These are phyloP conservation scores for Apis florea DNA, from an alignment of 1,140 invertebrate species.

Conservation along the genomic window DNA sequence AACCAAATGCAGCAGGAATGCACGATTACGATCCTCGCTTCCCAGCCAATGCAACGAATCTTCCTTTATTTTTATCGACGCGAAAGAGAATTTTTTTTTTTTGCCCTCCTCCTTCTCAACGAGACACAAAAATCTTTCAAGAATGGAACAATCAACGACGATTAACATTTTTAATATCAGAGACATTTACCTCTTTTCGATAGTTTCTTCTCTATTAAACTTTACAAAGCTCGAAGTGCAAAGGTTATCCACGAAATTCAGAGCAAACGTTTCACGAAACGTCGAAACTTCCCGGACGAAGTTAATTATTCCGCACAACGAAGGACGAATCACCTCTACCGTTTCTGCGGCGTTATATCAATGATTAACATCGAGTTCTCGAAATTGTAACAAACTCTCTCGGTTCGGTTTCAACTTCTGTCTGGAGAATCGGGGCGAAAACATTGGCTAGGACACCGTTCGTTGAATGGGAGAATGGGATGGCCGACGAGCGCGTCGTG, in stretches of 20 bases:
- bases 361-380: not conserved
- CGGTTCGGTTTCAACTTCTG: not conserved
- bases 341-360: not conserved
- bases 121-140: not conserved
- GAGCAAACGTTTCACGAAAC: too few relatives aligned
- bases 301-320: not conserved
- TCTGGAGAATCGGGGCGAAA: not conserved
- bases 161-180: not conserved
- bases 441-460: too few relatives aligned
- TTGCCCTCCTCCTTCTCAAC: not conserved
- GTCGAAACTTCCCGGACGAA: not conserved
- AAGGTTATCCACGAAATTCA: too few relatives aligned
- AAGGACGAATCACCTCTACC: not conserved
- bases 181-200: too few relatives aligned
- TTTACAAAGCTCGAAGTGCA: too few relatives aligned
- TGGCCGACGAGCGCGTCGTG: not conserved
- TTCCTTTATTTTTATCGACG: not conserved
- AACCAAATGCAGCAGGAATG: not conserved
- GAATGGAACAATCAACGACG: not conserved
- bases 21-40: not conserved
- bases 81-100: not conserved
- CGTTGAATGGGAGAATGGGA: too few relatives aligned
- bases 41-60: constrained; percentile 19
- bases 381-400: not conserved
- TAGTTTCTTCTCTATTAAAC: not conserved